Conservation (phyloP, 2,113 vertebrate genomes). For the Ctenodactylus gundi region DNA sequence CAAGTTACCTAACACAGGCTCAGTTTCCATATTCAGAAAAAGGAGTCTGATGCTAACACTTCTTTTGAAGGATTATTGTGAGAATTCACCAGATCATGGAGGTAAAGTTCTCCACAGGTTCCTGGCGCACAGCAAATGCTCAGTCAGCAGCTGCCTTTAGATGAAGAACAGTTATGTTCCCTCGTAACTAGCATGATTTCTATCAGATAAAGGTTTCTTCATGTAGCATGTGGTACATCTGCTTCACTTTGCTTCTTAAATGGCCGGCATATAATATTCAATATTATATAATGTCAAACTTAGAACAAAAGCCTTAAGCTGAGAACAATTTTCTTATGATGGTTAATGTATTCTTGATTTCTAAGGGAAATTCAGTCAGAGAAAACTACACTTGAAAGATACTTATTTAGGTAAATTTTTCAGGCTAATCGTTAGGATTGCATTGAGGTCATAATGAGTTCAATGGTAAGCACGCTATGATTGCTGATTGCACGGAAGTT, state of each 20-base stretch:
- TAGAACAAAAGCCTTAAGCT: not conserved
- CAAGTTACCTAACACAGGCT: not conserved
- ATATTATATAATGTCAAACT: conserved; percentile 41
- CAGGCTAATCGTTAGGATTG: conserved; percentile 12
- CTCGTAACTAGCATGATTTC: not conserved
- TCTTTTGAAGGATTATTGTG: not conserved
- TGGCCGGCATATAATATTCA: not conserved
- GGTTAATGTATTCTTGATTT: conserved; percentile 10
- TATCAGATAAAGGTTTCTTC: not conserved
- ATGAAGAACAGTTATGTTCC: not conserved
- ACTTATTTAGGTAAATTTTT: not conserved
- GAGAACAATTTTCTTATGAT: not conserved
- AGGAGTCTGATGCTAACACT: not conserved
- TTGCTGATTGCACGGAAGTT: not conserved
- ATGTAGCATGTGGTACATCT: not conserved
- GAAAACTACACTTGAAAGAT: not conserved
- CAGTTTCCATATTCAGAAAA: not conserved
- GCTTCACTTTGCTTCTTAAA: conserved; percentile 38
- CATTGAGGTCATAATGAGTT: not conserved
- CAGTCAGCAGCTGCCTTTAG: conserved; percentile 1
- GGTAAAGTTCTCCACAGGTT: not conserved
- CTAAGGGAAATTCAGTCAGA: conserved; percentile 25
- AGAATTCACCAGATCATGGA: not conserved
- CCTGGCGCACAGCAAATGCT: not conserved
- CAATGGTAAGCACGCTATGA: not conserved